A percentile compares a stretch with the other conserved stretches of the same genome.
Evolutionary conservation across 2,888 invertebrate genomes (phyloP).

Genomic region (Parasteatoda lunata): DNA sequence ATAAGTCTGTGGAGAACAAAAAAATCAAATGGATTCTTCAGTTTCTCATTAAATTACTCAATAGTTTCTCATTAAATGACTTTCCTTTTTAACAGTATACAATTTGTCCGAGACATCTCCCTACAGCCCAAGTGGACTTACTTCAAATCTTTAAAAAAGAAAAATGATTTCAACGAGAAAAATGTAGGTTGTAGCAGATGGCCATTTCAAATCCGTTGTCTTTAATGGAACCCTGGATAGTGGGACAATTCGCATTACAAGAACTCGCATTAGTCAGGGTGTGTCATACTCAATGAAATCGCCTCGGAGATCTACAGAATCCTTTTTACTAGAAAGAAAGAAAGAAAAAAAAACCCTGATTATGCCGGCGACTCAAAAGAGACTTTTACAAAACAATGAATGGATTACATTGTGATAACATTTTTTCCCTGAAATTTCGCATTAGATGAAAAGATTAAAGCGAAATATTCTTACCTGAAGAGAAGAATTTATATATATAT

Average conservation of each 20-base stretch:
- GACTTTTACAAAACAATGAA: background rate
- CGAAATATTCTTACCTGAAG: no score
- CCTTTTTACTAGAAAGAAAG: constrained; percentile 4
- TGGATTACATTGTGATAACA: background rate
- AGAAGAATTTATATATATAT: no score
- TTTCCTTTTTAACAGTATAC: background rate
- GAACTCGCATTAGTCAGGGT: constrained; percentile 58
- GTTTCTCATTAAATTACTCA: background rate
- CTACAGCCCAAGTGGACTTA: background rate
- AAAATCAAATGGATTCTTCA: background rate
- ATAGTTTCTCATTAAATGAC: background rate
- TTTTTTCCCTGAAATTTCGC: background rate
- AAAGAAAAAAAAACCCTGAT: constrained; percentile 1
- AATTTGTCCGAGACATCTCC: background rate
- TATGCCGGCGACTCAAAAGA: background rate
- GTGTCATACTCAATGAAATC: constrained; percentile 46
- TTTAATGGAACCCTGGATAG: constrained; percentile 21
- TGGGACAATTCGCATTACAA: constrained; percentile 34
- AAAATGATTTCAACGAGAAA: constrained; percentile 15
- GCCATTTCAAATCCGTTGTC: constrained; percentile 23
- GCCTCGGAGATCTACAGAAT: constrained; percentile 29
- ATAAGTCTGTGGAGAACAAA: background rate
- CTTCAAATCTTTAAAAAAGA: constrained; percentile 4
- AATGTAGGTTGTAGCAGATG: constrained; percentile 21
- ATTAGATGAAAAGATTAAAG: no score